A percentile compares a stretch with the other conserved stretches of the same genome.
Conservation (phyloP, 1,140 invertebrate species). For the Ceratina australensis region DNA sequence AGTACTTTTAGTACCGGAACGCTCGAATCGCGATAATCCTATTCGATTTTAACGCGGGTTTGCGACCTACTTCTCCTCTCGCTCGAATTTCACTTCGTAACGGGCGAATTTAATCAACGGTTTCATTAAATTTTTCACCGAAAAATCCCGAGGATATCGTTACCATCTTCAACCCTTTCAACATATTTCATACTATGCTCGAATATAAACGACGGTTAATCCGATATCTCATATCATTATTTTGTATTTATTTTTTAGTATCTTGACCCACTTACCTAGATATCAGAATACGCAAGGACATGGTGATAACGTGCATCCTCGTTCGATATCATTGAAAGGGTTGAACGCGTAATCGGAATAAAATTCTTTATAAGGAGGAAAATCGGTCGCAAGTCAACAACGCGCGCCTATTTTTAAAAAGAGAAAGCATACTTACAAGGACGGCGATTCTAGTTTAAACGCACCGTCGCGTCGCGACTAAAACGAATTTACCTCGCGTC, state of each 20-base stretch:
- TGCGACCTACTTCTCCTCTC: slow-evolving; percentile 44
- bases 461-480: slow-evolving; percentile 1
- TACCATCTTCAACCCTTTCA: no score
- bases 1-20: not conserved
- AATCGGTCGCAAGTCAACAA: not conserved
- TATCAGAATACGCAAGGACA: no score
- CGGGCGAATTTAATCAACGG: not conserved
- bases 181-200: no score
- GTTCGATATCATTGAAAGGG: no score
- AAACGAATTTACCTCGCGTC: not conserved
- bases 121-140: not conserved
- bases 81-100: slow-evolving; percentile 36
- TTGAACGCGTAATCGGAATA: no score
- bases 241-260: no score
- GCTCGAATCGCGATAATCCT: not conserved
- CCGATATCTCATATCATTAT: no score
- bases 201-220: no score
- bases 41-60: slow-evolving; percentile 27
- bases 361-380: not conserved
- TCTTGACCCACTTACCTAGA: no score
- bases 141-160: no score
- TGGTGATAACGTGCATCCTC: no score
- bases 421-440: slow-evolving; percentile 48
- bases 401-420: slow-evolving; percentile 37
- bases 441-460: slow-evolving; percentile 34